Percentiles rank a stretch among this genome's conserved stretches.
Conservation (phyloP, 2,797 vertebrate species). For the Galaxias olidus region DNA sequence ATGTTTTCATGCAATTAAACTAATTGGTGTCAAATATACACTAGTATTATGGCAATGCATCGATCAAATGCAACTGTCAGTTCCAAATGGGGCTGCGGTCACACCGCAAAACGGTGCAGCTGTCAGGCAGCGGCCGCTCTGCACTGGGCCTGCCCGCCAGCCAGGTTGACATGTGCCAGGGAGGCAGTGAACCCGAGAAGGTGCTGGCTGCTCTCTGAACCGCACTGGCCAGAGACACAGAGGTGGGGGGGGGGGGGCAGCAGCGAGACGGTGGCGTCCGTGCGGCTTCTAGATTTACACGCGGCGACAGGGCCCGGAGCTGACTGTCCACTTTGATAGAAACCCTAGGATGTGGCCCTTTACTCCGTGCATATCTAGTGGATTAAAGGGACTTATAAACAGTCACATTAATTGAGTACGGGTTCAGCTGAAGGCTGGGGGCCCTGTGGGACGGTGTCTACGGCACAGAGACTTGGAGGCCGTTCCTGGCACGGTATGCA, state of each 20-base stretch:
- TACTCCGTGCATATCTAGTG: slow-evolving; percentile 30
- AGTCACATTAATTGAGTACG: slow-evolving; percentile 29
- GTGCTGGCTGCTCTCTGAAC: slow-evolving; percentile 30
- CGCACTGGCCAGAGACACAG: slow-evolving; percentile 30
- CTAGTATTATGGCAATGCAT: no score
- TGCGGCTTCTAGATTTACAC: slow-evolving; percentile 48
- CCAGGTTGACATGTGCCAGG: slow-evolving; percentile 19
- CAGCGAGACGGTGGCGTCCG: slow-evolving; percentile 35
- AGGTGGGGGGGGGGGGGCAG: slow-evolving; percentile 33
- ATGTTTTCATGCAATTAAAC: no score
- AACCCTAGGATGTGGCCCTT: slow-evolving; percentile 27
- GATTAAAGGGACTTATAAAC: slow-evolving; percentile 29
- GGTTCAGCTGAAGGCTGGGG: slow-evolving; percentile 22
- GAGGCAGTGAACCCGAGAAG: slow-evolving; percentile 33
- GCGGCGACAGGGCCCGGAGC: slow-evolving; percentile 34
- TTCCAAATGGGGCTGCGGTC: no score
- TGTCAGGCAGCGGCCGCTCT: slow-evolving; percentile 4
- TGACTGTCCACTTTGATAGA: slow-evolving; percentile 44
- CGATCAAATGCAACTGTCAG: no score
- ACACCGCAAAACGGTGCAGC: not conserved
- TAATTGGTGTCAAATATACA: no score
- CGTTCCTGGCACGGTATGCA: slow-evolving; percentile 49
- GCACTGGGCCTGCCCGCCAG: slow-evolving; percentile 15
- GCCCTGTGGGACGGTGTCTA: slow-evolving; percentile 25
- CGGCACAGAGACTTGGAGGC: slow-evolving; percentile 37